Percentiles rank a stretch among this genome's conserved stretches.
Evolutionary conservation across 2,888 invertebrate genomes (phyloP).

Genomic region (Acleris literana): DNA sequence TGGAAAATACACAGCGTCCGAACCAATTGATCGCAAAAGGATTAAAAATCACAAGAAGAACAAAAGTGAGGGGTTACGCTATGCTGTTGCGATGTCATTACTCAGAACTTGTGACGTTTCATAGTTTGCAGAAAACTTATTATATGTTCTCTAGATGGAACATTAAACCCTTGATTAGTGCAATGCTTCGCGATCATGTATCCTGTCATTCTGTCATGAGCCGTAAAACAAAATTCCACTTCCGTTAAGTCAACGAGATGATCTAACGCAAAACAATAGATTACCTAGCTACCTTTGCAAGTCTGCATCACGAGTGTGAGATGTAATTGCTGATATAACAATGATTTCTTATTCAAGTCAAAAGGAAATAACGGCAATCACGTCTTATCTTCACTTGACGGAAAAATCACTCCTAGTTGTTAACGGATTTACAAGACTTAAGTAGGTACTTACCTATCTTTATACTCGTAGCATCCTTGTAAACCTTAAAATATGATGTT

Average conservation of each 20-base stretch:
- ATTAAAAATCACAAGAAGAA: too few relatives aligned
- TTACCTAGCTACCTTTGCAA: constrained; percentile 24
- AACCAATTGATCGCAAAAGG: too few relatives aligned
- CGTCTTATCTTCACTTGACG: constrained; percentile 55
- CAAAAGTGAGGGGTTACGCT: too few relatives aligned
- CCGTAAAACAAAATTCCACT: constrained; percentile 14
- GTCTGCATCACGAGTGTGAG: constrained; percentile 32
- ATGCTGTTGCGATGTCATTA: too few relatives aligned
- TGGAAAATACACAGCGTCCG: too few relatives aligned
- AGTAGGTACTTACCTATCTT: background rate
- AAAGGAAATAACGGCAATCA: constrained; percentile 56
- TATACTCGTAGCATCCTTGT: too few relatives aligned
- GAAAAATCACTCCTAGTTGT: constrained; percentile 48
- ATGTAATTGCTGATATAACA: constrained; percentile 47
- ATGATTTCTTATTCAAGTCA: constrained; percentile 58
- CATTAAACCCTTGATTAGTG: background rate
- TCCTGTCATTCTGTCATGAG: constrained; percentile 1
- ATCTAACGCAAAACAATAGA: constrained; percentile 33
- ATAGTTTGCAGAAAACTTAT: too few relatives aligned
- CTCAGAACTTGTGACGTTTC: too few relatives aligned
- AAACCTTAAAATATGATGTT: too few relatives aligned
- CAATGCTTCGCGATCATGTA: background rate
- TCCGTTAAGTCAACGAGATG: constrained; percentile 31
- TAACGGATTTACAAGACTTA: background rate
- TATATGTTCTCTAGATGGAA: too few relatives aligned